Evolutionary conservation across 2,888 invertebrate species (phyloP).

Genomic region (Endomychus coccineus): DNA sequence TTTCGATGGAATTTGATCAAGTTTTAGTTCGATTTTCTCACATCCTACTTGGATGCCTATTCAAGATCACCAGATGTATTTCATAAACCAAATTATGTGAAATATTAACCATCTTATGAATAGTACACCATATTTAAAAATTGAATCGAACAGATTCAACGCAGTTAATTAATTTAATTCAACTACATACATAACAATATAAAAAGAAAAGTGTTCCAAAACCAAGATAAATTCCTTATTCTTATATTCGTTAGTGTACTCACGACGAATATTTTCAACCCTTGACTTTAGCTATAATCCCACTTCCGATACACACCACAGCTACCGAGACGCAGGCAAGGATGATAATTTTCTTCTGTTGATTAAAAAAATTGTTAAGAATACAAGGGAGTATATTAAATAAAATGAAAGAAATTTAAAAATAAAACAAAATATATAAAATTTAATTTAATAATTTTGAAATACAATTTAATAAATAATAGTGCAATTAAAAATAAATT

Average conservation of each 20-base stretch:
- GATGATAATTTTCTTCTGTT: constrained; percentile 34
- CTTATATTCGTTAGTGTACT: constrained; percentile 11
- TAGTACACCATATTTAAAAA: too few species aligned
- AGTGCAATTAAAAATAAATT: constrained; percentile 22
- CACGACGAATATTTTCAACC: constrained; percentile 8
- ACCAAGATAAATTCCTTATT: constrained; percentile 8
- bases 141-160: too few species aligned
- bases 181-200: too few species aligned
- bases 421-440: constrained; percentile 20
- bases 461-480: constrained; percentile 21
- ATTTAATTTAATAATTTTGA: constrained; percentile 26
- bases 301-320: constrained; percentile 7
- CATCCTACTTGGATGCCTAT: too few species aligned
- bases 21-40: too few species aligned
- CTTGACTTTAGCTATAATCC: constrained; percentile 5
- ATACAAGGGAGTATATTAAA: constrained; percentile 3
- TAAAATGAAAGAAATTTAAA: constrained; percentile 12
- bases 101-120: too few species aligned
- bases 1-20: too few species aligned
- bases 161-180: too few species aligned
- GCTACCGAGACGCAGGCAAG: constrained; percentile 12
- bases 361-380: constrained; percentile 2
- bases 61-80: too few species aligned
- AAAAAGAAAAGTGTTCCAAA: too few species aligned
- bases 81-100: too few species aligned